Base-by-base conservation (phyloP, 2,113 vertebrate genomes). In the Crotalus horridus region DNA sequence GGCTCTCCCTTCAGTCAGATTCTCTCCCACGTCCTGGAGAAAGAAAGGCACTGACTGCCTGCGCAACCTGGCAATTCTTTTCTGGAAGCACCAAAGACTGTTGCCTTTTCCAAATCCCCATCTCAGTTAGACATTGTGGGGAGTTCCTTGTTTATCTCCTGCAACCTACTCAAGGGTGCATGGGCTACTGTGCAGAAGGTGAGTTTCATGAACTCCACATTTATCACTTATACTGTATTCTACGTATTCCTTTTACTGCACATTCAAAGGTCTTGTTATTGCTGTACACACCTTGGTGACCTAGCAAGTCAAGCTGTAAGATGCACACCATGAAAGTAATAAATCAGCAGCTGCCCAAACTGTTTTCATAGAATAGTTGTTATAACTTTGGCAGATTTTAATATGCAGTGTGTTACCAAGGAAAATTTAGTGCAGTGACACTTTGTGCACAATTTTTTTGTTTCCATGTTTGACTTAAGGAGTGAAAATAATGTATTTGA, bases 141-240 rank as follows among this genome's bases (percentile, higher is more conserved):
- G 95, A 97, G 0, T 98, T 98, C 97, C 94, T 98, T 53, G 39
- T 98, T 89, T 98, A 98, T 95, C 96, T 96, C 74, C 96, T 98
- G 95, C 96, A 98, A 96, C 96, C 98, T 21, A 97, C 98, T 39
- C 97, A 98, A 93, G 98, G 97, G 7, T 98, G 97, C 96, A 98
- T 98, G 97, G 98, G 97, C 92, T 98, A 98, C 97, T 98, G 97
- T 13, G 96, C 97, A 0, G 95, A 98, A 97, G 98, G 97, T 98
- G 95, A 96, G 23, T 64, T 64, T 93, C 8, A 88, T 0, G 9
- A 55, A 93, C 92, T 54, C 13, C 39, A 85, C 46, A 89, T 95
- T 96, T 93, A 85, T 96, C 93, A 88, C 3, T 90, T 88, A 91
- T 93, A 93, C 33, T 69, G 29, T 33, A 33, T 69, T 94, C 5